These are phyloP conservation scores for Silurus glanis DNA, from an alignment of 2,113 vertebrate genomes.

Conservation along the genomic window DNA sequence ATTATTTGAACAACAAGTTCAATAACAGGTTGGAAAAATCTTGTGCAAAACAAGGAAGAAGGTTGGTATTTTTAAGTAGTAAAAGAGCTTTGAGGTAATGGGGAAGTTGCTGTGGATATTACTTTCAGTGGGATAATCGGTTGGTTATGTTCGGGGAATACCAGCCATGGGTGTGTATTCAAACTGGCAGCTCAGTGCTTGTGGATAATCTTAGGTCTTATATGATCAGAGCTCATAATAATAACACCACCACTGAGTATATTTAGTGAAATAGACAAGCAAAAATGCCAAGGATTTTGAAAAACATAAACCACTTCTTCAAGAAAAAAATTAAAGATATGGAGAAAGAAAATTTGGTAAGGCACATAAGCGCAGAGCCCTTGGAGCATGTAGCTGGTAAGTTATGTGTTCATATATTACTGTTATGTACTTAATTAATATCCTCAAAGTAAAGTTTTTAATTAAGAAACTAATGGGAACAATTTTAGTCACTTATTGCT, in stretches of 20 bases:
- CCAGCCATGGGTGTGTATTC: background rate
- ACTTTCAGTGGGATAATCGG: background rate
- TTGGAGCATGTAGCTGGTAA: conserved; percentile 22
- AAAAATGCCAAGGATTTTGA: conserved; percentile 7
- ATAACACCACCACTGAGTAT: background rate
- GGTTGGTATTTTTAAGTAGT: background rate
- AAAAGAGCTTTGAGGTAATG: background rate
- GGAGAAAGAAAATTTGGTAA: conserved; percentile 16
- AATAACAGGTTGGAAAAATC: too few species aligned
- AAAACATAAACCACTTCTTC: background rate
- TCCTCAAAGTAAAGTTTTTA: background rate
- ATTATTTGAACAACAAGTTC: too few species aligned
- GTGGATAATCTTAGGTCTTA: background rate
- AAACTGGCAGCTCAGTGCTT: background rate
- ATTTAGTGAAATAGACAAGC: background rate
- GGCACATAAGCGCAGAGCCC: background rate
- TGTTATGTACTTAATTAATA: background rate
- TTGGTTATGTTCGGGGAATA: background rate
- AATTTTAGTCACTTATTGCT: background rate
- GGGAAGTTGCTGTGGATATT: background rate
- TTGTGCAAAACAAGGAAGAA: background rate
- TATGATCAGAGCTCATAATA: background rate
- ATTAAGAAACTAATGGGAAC: background rate
- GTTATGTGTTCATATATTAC: background rate
- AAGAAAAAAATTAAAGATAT: background rate